phyloP scores from a whole-genome alignment of 2,888 invertebrate genomes.

The Alcis repandata region DNA sequence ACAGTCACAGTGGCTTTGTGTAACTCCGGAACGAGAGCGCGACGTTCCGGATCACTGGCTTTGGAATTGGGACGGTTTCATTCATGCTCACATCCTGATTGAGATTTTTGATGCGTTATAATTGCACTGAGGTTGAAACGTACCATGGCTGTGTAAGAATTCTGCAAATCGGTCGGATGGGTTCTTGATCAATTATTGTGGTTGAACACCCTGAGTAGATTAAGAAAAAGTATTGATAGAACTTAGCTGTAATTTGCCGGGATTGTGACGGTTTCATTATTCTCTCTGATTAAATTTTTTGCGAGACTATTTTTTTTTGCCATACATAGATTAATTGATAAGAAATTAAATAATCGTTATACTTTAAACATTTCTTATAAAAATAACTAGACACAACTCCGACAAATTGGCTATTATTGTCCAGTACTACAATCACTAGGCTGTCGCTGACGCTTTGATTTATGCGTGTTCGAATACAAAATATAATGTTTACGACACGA shows the following conservation, averaged over 20 bases:
- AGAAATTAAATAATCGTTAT: too few species aligned
- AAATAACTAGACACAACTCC: too few species aligned
- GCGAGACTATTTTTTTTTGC: too few species aligned
- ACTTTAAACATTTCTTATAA: too few species aligned
- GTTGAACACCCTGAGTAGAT: too few species aligned
- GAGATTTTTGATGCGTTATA: constrained; percentile 50
- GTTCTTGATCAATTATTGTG: neutral
- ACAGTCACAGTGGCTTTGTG: constrained; percentile 65
- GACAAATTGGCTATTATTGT: constrained; percentile 1
- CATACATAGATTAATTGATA: too few species aligned
- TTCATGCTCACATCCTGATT: constrained; percentile 63
- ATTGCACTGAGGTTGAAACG: constrained; percentile 25
- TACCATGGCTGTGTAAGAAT: neutral
- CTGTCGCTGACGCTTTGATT: constrained; percentile 12
- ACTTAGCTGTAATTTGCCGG: too few species aligned
- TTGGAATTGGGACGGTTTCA: constrained; percentile 66
- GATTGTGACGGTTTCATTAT: too few species aligned
- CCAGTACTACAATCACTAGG: too few species aligned
- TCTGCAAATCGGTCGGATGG: too few species aligned
- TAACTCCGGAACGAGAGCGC: constrained; percentile 65
- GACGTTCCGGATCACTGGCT: constrained; percentile 66
- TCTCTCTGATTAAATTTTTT: too few species aligned
- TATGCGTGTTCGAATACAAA: neutral
- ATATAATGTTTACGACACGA: neutral
- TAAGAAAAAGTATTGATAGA: too few species aligned